Evolutionary conservation across 2,113 vertebrate genomes (phyloP).

Genomic region (Lamprotornis superbus): DNA sequence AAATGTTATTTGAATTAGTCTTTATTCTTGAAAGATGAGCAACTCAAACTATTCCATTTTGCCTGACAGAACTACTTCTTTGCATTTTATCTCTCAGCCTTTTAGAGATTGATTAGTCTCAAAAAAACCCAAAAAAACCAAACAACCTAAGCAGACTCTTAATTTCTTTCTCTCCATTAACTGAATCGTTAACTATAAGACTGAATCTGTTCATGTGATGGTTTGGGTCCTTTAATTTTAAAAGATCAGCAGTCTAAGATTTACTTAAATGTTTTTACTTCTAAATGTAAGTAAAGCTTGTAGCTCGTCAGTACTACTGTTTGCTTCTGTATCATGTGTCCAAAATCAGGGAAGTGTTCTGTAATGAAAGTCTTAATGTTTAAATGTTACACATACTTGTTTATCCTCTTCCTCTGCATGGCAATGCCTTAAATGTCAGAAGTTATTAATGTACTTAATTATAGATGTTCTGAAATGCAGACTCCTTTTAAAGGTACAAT

Average conservation of each 20-base stretch:
- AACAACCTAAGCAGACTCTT: background rate
- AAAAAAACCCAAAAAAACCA: background rate
- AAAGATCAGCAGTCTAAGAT: background rate
- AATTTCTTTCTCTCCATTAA: background rate
- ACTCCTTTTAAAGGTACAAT: background rate
- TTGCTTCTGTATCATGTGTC: background rate
- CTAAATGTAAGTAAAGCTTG: background rate
- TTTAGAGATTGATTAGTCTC: background rate
- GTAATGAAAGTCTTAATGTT: background rate
- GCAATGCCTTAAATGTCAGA: conserved; percentile 12
- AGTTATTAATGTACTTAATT: conserved; percentile 13
- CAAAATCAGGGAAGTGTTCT: background rate
- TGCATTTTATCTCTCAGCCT: background rate
- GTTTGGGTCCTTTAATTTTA: background rate
- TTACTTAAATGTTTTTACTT: background rate
- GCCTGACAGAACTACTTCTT: background rate
- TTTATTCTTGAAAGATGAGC: background rate
- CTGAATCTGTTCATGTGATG: background rate
- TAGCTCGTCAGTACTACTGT: background rate
- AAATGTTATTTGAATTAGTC: background rate
- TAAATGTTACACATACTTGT: background rate
- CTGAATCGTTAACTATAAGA: background rate
- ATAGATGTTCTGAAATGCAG: background rate
- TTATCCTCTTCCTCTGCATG: background rate
- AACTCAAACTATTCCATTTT: background rate